Base-by-base conservation (phyloP, 2,888 invertebrate species). In the Griposia aprilina region DNA sequence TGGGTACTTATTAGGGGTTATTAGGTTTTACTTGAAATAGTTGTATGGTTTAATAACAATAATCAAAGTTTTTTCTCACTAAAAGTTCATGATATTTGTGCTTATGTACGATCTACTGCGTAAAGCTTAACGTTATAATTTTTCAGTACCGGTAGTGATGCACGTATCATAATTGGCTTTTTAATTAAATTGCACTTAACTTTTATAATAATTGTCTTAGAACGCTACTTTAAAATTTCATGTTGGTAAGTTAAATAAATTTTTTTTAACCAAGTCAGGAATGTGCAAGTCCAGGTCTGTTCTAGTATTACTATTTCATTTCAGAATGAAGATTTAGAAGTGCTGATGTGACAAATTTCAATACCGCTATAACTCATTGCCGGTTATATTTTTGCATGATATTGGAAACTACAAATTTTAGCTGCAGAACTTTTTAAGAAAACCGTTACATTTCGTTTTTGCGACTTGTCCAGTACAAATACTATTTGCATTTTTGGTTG, bases 291-390 rank as follows among this genome's bases (percentile, higher is more conserved):
- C 30, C 48, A 78, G 55, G 69, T 70, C 20, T 36, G 20, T 70
- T 68, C 11, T 65, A 59, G 62, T 69, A 72, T 74, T 69, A 69
- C 84, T 83, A 87, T 87, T 84, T 87, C 63, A 80, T 84, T 73
- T 60, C 36, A 13, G 48, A 78, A 82, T 87, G 65, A 87, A 87
- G 82, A 87, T 88, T 87, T 88, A 79, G 70, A 57, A 66, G 76
- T 82, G 74, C 82, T 84, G 80, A 84, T 76, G 84, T 85, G 84
- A 84, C 79, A 84, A 85, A 85, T 85, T 71, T 79, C 66, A 75
- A 75, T 63, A 60, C 79, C 71, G 67, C 71, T 74, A 62, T 85
- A 85, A 85, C 79, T 84, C 76, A 84, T 80, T 63, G 62, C 70
- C 20, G 74, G 50, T 48, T 67, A 50, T 85, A 85, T 82, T 82